phyloP scores from a whole-genome alignment of 2,113 vertebrate genomes.

The Rhea pennata region DNA sequence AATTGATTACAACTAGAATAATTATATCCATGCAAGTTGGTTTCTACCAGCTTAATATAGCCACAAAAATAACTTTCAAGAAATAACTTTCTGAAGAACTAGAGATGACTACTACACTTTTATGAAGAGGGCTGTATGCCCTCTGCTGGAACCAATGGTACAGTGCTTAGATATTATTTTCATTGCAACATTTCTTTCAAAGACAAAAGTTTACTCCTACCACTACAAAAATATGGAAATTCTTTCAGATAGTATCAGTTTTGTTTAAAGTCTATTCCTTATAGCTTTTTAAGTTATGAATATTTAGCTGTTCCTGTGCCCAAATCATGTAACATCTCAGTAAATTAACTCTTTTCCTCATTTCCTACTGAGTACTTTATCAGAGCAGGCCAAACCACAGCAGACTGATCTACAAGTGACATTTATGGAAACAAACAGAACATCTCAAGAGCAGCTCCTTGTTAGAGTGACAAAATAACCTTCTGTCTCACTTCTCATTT shows the following conservation, averaged over 20 bases:
- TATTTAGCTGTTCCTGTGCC: neutral
- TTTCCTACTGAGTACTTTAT: fast-evolving
- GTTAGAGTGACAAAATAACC: neutral
- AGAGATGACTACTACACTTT: neutral
- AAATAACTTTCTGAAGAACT: neutral
- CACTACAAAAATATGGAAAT: fast-evolving
- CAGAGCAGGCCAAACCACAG: too few species aligned
- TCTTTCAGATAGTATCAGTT: fast-evolving
- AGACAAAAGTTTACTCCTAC: neutral
- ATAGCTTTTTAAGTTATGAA: fast-evolving
- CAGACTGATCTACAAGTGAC: fast-evolving
- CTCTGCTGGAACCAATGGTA: neutral
- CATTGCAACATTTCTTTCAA: too few species aligned
- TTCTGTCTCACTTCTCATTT: neutral
- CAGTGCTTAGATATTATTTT: neutral
- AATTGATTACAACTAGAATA: neutral
- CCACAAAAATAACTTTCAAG: neutral
- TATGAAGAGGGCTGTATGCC: neutral
- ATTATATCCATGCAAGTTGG: neutral
- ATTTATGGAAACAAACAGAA: neutral
- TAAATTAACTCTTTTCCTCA: neutral
- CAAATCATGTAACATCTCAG: neutral
- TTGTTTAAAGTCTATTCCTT: neutral
- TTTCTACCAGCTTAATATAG: neutral
- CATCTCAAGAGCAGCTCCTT: neutral